Percentiles rank a stretch among this genome's conserved stretches.
phyloP scores from a whole-genome alignment of 2,113 vertebrate species.

The Camelus dromedarius region DNA sequence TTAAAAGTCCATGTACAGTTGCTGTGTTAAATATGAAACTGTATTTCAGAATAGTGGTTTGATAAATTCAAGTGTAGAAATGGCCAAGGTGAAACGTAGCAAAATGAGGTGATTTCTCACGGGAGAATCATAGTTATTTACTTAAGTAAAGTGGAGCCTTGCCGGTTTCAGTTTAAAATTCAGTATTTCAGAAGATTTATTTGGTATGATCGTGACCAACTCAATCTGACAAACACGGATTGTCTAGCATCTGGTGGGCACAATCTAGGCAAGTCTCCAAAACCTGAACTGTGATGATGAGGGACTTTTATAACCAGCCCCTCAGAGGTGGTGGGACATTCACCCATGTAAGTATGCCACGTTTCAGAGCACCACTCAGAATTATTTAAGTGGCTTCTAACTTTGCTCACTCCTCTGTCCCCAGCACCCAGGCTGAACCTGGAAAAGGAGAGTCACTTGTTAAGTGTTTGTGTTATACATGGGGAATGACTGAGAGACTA shows the following conservation, averaged over 20 bases:
- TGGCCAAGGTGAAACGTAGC: neutral
- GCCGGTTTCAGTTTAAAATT: slow-evolving; percentile 20
- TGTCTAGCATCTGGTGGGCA: neutral
- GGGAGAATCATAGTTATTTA: neutral
- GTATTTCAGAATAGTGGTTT: slow-evolving; percentile 28
- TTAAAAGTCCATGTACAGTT: neutral
- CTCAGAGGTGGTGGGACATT: neutral
- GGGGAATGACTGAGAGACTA: neutral
- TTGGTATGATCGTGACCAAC: neutral
- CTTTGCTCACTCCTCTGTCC: neutral
- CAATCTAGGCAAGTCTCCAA: neutral
- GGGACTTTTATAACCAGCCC: neutral
- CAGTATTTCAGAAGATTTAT: slow-evolving; percentile 21
- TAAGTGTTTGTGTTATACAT: neutral
- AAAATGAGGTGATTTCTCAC: slow-evolving; percentile 5
- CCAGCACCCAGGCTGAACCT: neutral
- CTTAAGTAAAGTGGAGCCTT: neutral
- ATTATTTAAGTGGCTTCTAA: neutral
- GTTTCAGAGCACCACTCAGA: neutral
- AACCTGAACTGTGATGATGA: neutral
- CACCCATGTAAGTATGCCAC: neutral
- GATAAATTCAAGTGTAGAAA: neutral
- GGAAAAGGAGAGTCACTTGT: neutral
- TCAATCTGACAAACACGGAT: neutral
- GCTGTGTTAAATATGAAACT: neutral